Percentiles rank a stretch among this genome's conserved stretches.
phyloP scores from a whole-genome alignment of 2,888 invertebrate genomes.

The Achlya flavicornis region DNA sequence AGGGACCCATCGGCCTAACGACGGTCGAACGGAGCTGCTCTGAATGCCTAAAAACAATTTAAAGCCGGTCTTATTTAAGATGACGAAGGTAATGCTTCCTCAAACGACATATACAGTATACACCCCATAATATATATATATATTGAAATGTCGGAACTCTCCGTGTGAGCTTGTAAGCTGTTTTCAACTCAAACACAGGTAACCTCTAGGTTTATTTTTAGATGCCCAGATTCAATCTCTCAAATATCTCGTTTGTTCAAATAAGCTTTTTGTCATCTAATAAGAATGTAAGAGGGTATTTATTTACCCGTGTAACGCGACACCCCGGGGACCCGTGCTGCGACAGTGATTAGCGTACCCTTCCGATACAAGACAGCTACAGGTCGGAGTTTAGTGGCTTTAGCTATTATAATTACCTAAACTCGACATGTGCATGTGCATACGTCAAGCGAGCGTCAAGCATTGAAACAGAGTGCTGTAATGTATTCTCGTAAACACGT shows the following conservation, averaged over 20 bases:
- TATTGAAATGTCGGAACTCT: not conserved
- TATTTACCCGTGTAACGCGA: conserved; percentile 2
- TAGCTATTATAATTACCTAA: not conserved
- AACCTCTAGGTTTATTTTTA: not conserved
- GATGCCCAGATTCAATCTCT: not conserved
- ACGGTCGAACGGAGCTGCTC: not conserved
- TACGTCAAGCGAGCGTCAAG: no score
- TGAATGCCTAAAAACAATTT: not conserved
- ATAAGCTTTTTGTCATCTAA: conserved; percentile 7
- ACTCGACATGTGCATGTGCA: no score
- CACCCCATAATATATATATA: not conserved
- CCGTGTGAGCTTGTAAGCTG: not conserved
- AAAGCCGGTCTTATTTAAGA: not conserved
- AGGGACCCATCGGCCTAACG: not conserved
- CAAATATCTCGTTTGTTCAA: conserved; percentile 6
- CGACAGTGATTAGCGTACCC: not conserved
- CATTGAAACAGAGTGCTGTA: no score
- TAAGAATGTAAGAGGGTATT: conserved; percentile 4
- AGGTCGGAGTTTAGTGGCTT: not conserved
- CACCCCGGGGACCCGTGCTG: not conserved
- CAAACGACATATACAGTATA: not conserved
- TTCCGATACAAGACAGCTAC: not conserved
- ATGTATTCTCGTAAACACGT: no score
- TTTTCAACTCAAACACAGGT: not conserved
- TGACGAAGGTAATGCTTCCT: not conserved